phyloP scores from a whole-genome alignment of 2,888 invertebrate species.

The Tenodera sinensis region DNA sequence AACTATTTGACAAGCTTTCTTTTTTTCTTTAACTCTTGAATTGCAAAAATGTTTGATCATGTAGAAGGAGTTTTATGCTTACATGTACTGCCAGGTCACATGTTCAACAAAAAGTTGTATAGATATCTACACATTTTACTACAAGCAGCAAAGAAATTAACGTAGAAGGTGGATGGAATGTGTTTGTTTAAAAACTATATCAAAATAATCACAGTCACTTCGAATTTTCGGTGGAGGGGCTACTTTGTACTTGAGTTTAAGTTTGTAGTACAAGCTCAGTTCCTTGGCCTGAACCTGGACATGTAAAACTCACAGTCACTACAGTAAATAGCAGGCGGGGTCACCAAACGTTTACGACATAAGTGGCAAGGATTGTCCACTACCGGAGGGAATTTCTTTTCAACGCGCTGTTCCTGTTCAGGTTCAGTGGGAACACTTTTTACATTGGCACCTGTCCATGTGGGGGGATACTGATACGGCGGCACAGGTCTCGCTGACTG shows the following conservation, averaged over 20 bases:
- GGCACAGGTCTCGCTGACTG: conserved; percentile 35
- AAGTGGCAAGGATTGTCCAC: conserved; percentile 68
- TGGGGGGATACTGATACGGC: conserved; percentile 63
- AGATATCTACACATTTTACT: background rate
- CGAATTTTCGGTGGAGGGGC: background rate
- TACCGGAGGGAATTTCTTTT: conserved; percentile 52
- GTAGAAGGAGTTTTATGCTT: too few relatives aligned
- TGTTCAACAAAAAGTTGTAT: background rate
- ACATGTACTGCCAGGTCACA: background rate
- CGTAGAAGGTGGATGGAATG: background rate
- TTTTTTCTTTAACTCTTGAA: too few relatives aligned
- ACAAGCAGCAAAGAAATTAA: background rate
- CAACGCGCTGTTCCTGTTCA: background rate
- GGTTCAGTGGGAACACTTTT: background rate
- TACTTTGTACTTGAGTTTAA: background rate
- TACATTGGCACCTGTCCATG: conserved; percentile 42
- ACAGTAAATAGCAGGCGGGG: conserved; percentile 77
- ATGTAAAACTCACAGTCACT: conserved; percentile 90
- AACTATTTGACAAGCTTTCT: too few relatives aligned
- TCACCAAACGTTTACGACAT: conserved; percentile 80
- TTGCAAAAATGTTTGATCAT: too few relatives aligned
- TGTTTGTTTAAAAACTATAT: background rate
- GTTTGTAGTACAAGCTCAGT: conserved; percentile 38
- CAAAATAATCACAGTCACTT: background rate
- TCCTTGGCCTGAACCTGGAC: conserved; percentile 72